Evolutionary conservation across 1,140 invertebrate genomes (phyloP).

Genomic region (Macrosteles quadrilineatus): DNA sequence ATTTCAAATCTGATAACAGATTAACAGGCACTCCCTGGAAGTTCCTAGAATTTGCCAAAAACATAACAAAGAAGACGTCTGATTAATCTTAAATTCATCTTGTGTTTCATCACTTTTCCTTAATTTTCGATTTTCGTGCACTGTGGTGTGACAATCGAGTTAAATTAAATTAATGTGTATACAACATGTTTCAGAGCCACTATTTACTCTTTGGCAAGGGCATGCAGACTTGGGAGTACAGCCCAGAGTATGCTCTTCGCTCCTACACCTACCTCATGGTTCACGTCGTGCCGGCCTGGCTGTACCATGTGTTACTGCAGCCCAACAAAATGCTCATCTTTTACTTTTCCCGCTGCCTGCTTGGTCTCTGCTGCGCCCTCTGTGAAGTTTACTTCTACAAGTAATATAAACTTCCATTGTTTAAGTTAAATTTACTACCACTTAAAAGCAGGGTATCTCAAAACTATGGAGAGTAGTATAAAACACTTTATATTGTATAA

Average conservation of each 20-base stretch:
- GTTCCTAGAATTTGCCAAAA: too few species aligned
- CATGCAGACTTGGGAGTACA: slow-evolving; percentile 99
- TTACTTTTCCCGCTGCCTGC: slow-evolving; percentile 81
- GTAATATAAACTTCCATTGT: slow-evolving; percentile 57
- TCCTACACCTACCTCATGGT: slow-evolving; percentile 91
- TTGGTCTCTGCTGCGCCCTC: slow-evolving; percentile 77
- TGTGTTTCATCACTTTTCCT: too few species aligned
- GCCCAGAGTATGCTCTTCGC: slow-evolving; percentile 88
- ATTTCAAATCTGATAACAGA: too few species aligned
- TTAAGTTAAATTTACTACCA: neutral
- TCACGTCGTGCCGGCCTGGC: slow-evolving; percentile 82
- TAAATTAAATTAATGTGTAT: too few species aligned
- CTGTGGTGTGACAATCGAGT: too few species aligned
- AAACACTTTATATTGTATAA: too few species aligned
- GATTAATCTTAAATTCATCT: too few species aligned
- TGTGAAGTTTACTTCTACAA: slow-evolving; percentile 94
- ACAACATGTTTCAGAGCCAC: slow-evolving; percentile 71
- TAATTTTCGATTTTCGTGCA: too few species aligned
- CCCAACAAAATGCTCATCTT: slow-evolving; percentile 85
- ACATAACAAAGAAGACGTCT: too few species aligned
- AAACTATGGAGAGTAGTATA: too few species aligned
- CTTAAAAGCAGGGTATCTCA: too few species aligned
- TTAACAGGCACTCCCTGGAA: too few species aligned
- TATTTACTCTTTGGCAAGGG: slow-evolving; percentile 83
- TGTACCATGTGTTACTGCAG: slow-evolving; percentile 74